Base-by-base conservation (phyloP, 2,888 invertebrate genomes). In the Papilio elwesi region DNA sequence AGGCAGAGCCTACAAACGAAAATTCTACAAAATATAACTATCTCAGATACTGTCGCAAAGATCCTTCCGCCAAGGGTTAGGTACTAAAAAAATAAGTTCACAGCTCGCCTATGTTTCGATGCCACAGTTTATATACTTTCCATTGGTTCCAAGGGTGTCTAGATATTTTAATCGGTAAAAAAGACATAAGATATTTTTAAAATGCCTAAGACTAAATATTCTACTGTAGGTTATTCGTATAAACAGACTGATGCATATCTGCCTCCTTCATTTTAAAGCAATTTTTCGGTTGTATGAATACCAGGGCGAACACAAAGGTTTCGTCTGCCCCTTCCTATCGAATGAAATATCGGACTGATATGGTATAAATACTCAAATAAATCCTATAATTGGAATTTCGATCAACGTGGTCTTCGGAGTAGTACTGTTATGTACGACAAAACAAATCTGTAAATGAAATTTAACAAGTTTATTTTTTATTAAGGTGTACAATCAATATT, bases 281-380 rank as follows among this genome's bases (percentile, higher is more conserved):
- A 68, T 68, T 68, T 68, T 49, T 55, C 67, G 55, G 67, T 55
- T 16, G 26, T 55, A 55, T 26, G 55, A 68, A 68, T 68, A 47
- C n/a, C 10, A 26, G 47, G 43, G 48, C 26, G 26, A 68, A 55
- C n/a, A 68, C 67, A 55, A 68, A 68, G 67, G 49, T 16, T 55
- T 55, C 53, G 47, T 9, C 43, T 43, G 49, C 49, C 68, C 68
- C 59, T 62, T 69, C 38, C 62, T 69, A 69, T 69, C 68, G 10
- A 38, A 62, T 62, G 62, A 38, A 59, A 62, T 57, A 57, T 69
- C 68, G 15, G 26, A 51, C 49, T 38, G 51, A 69, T 62, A 69
- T 62, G 59, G 43, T 59, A n/a, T 13, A 59, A 47, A 49, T 12
- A 26, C 26, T 62, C 51, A 51, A 38, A 49, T 9, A 49, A 48